Percentiles rank a stretch among this genome's conserved stretches.
These are phyloP conservation scores for Parasteatoda lunata DNA, from an alignment of 2,888 invertebrate species.

Conservation along the genomic window DNA sequence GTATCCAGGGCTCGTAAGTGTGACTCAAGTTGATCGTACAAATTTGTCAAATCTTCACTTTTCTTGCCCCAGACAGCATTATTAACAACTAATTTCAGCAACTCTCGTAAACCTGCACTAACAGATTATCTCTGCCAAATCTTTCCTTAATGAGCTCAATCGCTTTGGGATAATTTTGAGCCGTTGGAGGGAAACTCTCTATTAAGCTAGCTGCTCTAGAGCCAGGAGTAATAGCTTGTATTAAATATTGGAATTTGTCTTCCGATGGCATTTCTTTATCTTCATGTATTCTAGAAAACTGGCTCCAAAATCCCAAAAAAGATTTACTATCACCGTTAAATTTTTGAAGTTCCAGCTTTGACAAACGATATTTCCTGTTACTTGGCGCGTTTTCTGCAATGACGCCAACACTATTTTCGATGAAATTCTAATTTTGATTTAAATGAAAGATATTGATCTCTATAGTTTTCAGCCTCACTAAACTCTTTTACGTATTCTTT, in stretches of 20 bases:
- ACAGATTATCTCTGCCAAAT: constrained; percentile 16
- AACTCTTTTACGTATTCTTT: too few species aligned
- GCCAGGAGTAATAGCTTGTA: too few species aligned
- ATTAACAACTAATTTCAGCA: neutral
- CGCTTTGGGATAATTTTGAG: neutral
- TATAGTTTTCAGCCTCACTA: too few species aligned
- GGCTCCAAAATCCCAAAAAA: neutral
- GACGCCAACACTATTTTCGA: too few species aligned
- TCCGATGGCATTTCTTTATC: neutral
- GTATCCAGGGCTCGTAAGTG: too few species aligned
- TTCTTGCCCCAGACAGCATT: neutral
- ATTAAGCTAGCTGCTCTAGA: neutral
- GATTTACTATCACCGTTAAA: constrained; percentile 2
- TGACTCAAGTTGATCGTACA: too few species aligned
- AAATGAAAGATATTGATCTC: too few species aligned
- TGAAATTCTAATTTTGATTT: too few species aligned
- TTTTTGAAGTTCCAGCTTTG: neutral
- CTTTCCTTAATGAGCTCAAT: neutral
- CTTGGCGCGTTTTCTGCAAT: too few species aligned
- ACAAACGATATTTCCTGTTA: too few species aligned
- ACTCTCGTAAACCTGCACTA: too few species aligned
- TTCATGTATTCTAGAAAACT: neutral
- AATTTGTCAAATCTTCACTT: neutral
- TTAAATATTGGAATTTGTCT: neutral
- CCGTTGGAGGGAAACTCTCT: neutral